Evolutionary conservation across 2,888 invertebrate species (phyloP).

Genomic region (Luperina nickerlii): DNA sequence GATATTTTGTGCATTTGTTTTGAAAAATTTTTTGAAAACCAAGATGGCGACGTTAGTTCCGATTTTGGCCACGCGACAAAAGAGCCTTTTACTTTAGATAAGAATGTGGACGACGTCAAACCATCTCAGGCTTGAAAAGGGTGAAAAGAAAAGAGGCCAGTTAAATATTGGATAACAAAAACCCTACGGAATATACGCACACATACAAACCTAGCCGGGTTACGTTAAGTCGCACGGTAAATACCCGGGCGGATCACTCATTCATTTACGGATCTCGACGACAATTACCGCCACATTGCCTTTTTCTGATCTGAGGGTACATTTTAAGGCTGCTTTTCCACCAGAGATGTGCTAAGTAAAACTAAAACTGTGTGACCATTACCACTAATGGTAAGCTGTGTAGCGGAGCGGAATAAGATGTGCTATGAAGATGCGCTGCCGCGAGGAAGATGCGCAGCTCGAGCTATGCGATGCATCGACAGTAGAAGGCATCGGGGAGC

Average conservation of each 20-base stretch:
- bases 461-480: no score
- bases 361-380: no score
- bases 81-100: background rate
- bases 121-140: background rate
- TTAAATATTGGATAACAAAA: slow-evolving; percentile 8
- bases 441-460: no score
- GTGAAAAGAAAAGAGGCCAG: background rate
- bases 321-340: background rate
- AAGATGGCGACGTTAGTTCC: background rate
- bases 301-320: background rate
- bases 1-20: background rate
- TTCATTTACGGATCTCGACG: slow-evolving; percentile 4
- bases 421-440: no score
- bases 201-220: background rate
- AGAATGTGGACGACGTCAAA: background rate
- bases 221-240: slow-evolving; percentile 17
- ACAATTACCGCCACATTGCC: background rate
- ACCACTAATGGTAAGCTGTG: no score
- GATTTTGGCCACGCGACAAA: background rate
- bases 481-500: no score
- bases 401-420: no score
- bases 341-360: background rate
- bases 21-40: background rate
- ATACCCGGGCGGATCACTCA: slow-evolving; percentile 10
- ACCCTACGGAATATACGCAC: background rate